Evolutionary conservation across 92 coral and sea anemone genomes (phyloP), one percentile per base, ranked within the genome.

Genomic region (Bergia sp.): DNA sequence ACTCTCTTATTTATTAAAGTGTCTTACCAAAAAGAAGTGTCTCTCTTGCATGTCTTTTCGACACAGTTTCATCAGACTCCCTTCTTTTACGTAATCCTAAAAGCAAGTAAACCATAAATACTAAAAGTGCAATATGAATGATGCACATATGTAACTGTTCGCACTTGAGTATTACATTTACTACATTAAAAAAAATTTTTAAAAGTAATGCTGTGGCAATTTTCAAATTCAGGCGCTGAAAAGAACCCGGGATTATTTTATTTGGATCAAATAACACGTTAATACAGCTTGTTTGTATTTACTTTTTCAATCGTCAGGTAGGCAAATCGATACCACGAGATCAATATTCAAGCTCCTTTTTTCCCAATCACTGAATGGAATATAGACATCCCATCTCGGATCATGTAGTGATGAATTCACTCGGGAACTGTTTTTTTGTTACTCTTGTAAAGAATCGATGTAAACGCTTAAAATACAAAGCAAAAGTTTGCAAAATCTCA

Each of bases 21-120:
- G 29, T 83, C 99, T 86, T 77, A 97, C 99, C 95, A 97, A 74
- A 85, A 93, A 97, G 89, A 97, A 94, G 90, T 90, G 92, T 82
- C 99, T 89, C 76, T 94, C 96, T 41, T 97, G 99, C 99, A 97
- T 95, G 91, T 97, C 99, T 86, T 97, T 97, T 13, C 99, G 98
- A 81, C 98, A 95, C 43, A 97, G 77, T 82, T 97, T 97, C 93
- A 92, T 93, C 66, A 97, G 88, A 16, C 86, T 88, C 61, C 99
- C 99, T 71, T 97, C 98, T 80, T 91, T 95, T 67, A 95, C 80
- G 67, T 92, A 95, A 67, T 95, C 96, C 99, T 97, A 67, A 42
- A 85, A 72, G 38, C 10, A 29, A n/a, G 0, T 3, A 61, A 42
- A 39, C 16, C 2, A 45, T 15, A 38, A 18, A 7, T 39, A 38